Evolutionary conservation across 2,888 invertebrate genomes (phyloP).

Genomic region (Mamestra brassicae): DNA sequence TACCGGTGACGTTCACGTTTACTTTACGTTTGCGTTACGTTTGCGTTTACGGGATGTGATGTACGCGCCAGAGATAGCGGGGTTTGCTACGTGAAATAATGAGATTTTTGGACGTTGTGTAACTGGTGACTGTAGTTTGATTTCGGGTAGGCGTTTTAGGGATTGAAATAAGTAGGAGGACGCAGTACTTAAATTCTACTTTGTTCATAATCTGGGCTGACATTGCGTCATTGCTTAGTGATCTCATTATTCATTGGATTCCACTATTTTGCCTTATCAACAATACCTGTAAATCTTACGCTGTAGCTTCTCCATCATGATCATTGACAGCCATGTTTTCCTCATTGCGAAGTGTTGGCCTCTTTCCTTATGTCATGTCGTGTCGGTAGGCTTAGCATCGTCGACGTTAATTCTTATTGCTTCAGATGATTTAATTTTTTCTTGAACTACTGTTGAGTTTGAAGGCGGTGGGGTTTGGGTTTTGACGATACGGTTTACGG

Average conservation of each 20-base stretch:
- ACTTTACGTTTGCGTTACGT: conserved; percentile 49
- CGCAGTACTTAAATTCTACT: neutral
- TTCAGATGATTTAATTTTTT: too few relatives aligned
- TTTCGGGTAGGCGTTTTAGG: neutral
- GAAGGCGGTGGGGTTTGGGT: too few relatives aligned
- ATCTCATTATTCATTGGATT: neutral
- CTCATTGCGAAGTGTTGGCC: neutral
- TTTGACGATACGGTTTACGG: too few relatives aligned
- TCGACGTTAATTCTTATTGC: too few relatives aligned
- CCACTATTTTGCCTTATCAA: neutral
- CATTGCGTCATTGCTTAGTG: neutral
- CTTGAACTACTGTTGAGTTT: too few relatives aligned
- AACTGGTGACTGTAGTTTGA: neutral
- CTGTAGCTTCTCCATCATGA: neutral
- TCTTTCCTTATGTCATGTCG: neutral
- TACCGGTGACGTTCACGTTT: conserved; percentile 58
- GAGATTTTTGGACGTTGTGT: conserved; percentile 27
- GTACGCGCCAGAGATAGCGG: conserved; percentile 58
- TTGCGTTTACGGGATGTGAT: conserved; percentile 54
- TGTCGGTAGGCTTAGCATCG: neutral
- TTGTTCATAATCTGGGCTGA: neutral
- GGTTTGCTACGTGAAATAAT: conserved; percentile 26
- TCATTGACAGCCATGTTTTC: neutral
- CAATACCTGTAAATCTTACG: neutral
- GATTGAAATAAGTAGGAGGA: neutral